These are phyloP conservation scores for Sterrhoptilus dennistouni DNA, from an alignment of 2,113 vertebrate genomes.

Conservation along the genomic window DNA sequence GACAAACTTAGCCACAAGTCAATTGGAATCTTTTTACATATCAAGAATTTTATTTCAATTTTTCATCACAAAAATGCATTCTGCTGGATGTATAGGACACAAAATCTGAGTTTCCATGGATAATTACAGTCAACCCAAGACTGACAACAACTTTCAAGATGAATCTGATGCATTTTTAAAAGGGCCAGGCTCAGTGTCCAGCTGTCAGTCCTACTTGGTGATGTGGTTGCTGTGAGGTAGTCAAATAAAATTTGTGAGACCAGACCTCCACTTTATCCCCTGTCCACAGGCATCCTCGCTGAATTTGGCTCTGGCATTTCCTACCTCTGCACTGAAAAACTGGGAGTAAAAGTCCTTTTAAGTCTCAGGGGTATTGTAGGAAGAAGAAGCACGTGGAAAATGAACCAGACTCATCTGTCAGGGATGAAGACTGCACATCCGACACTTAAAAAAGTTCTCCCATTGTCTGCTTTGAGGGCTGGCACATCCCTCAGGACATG, in stretches of 20 bases:
- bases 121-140: neutral
- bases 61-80: neutral
- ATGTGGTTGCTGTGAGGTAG: neutral
- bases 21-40: neutral
- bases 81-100: neutral
- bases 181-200: neutral
- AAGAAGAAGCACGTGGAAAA: neutral
- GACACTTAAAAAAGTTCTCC: neutral
- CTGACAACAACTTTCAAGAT: neutral
- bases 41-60: conserved; percentile 6
- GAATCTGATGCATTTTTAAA: neutral
- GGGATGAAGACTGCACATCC: neutral
- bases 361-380: neutral
- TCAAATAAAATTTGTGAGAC: neutral
- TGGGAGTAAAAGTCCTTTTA: neutral
- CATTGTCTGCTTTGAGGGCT: neutral
- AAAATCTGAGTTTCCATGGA: neutral
- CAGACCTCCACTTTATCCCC: neutral
- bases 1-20: neutral
- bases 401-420: neutral
- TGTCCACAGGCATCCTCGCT: neutral
- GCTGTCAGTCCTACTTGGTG: neutral
- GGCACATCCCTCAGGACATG: neutral
- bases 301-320: neutral
- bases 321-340: neutral